Base-by-base conservation (phyloP, 2,113 vertebrate genomes). In the Saccopteryx leptura region DNA sequence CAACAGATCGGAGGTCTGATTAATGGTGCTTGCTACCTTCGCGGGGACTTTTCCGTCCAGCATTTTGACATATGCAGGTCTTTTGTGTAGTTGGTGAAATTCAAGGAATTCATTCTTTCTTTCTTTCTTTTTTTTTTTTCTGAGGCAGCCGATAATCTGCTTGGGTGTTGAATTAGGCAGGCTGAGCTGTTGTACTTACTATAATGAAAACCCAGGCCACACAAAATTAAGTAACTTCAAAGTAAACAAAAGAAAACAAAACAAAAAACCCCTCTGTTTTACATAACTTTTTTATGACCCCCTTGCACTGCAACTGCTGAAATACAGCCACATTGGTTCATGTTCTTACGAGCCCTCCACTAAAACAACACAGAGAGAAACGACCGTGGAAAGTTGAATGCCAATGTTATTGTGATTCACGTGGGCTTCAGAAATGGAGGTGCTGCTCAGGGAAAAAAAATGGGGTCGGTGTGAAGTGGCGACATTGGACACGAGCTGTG, bases 211-310 rank as follows among this genome's bases (percentile, higher is more conserved):
- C 97, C 95, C 97, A 98, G 97, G 93, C 97, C 97, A 97, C 96
- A 97, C 74, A 94, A 97, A 97, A 97, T 97, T 95, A 97, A 98
- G 96, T 83, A 85, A 98, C 97, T 98, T 97, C 94, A 93, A 96
- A 98, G 97, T 97, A 83, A 97, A 97, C 94, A 81, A 92, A 93
- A 68, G 88, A 58, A 28, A 56, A 46, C 94, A 46, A 88, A 39
- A 39, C 39, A 39, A 39, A 39, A 39, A 39, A 39, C 39, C 6
- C 52, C 91, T 96, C 96, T 95, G 90, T 98, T 98, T 97, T 97
- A 98, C 96, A 96, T 97, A 98, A 98, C 97, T 98, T 98, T 97
- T 98, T 98, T 96, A 98, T 96, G 97, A 98, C 97, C 98, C 95
- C 91, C 97, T 97, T 95, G 93, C 96, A 94, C 90, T 83, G 98